phyloP scores from a whole-genome alignment of 2,888 invertebrate species.

The Lycaena phlaeas region DNA sequence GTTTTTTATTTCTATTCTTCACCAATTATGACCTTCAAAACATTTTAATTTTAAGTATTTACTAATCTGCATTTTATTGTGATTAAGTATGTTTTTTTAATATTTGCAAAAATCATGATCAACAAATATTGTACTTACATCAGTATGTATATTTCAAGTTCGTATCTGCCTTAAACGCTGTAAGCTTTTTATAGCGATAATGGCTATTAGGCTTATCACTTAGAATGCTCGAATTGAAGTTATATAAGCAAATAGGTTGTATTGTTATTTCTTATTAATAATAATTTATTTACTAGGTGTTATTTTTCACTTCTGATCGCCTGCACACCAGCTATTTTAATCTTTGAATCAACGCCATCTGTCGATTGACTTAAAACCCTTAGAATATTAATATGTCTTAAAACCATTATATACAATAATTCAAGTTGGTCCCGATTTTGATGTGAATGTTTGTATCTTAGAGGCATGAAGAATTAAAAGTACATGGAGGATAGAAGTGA shows the following conservation, averaged over 20 bases:
- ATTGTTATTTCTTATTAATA: constrained; percentile 7
- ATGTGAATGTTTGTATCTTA: no score
- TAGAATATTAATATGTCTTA: no score
- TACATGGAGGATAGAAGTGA: no score
- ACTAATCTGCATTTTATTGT: neutral
- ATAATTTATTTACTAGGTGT: constrained; percentile 7
- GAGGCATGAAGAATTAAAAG: no score
- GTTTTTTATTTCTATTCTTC: no score
- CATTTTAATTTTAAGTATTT: neutral
- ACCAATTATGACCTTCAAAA: neutral
- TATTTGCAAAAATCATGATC: neutral
- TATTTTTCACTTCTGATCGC: neutral
- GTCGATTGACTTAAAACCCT: neutral
- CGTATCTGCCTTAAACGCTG: neutral
- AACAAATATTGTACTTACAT: neutral
- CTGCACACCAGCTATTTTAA: neutral
- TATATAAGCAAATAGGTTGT: constrained; percentile 6
- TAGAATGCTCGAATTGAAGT: neutral
- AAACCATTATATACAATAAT: no score
- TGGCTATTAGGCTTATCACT: neutral
- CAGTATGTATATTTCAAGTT: neutral
- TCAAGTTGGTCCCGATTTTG: no score
- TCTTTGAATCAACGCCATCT: neutral
- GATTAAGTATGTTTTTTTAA: neutral
- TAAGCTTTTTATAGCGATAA: neutral